A percentile compares a stretch with the other conserved stretches of the same genome.
phyloP scores from a whole-genome alignment of 2,113 vertebrate species.

The Ophthalmolycus amberensis region DNA sequence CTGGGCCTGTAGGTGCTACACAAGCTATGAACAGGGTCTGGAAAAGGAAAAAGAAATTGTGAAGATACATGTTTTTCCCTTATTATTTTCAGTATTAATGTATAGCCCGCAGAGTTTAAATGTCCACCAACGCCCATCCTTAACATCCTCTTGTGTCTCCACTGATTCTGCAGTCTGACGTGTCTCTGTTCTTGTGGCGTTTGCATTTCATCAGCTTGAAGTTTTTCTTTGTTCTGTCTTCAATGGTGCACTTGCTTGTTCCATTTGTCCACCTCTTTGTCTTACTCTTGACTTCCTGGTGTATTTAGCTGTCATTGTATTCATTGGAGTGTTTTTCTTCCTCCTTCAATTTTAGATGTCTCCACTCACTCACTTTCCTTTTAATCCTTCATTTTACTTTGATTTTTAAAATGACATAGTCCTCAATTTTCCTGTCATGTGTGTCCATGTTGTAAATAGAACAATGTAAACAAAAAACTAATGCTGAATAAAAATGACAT shows the following conservation, averaged over 20 bases:
- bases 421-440: slow-evolving; percentile 52
- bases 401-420: slow-evolving; percentile 46
- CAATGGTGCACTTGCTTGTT: slow-evolving; percentile 21
- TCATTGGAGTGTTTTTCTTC: background rate
- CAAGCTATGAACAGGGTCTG: slow-evolving; percentile 88
- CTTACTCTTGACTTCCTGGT: slow-evolving; percentile 7
- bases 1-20: slow-evolving; percentile 42
- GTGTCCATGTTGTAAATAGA: slow-evolving; percentile 81
- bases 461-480: slow-evolving; percentile 79
- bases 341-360: background rate
- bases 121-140: background rate
- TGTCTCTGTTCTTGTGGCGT: slow-evolving; percentile 31
- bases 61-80: slow-evolving; percentile 23
- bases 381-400: slow-evolving; percentile 28
- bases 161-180: slow-evolving; percentile 21
- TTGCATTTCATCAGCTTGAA: slow-evolving; percentile 44
- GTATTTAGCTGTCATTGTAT: slow-evolving; percentile 19
- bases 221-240: slow-evolving; percentile 24
- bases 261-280: slow-evolving; percentile 22
- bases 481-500: slow-evolving; percentile 80
- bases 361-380: slow-evolving; percentile 6
- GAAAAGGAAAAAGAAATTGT: slow-evolving; percentile 70
- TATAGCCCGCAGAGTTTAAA: slow-evolving; percentile 15
- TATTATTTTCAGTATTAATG: slow-evolving; percentile 77
- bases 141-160: slow-evolving; percentile 22